phyloP scores from a whole-genome alignment of 2,113 vertebrate species.

The Oncorhynchus nerka region DNA sequence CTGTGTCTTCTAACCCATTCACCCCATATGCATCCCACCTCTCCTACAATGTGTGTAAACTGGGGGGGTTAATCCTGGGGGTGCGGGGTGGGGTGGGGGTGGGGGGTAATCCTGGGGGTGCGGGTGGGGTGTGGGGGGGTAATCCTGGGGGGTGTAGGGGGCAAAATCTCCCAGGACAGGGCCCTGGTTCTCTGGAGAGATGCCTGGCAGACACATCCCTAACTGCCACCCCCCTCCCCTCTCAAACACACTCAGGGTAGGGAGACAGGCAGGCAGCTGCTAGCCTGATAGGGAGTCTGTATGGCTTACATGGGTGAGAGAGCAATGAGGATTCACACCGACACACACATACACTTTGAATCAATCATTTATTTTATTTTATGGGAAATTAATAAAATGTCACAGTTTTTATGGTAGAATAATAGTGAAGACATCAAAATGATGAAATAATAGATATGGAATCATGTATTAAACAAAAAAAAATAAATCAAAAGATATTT shows the following conservation, averaged over 20 bases:
- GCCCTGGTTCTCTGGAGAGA: slow-evolving; percentile 58
- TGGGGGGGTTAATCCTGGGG: neutral
- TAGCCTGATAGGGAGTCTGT: slow-evolving; percentile 63
- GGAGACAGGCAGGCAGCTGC: slow-evolving; percentile 66
- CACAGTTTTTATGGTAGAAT: no score
- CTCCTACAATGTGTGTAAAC: neutral
- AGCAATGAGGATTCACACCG: slow-evolving; percentile 26
- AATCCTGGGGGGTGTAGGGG: slow-evolving; percentile 15
- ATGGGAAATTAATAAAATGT: no score
- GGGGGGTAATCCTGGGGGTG: neutral
- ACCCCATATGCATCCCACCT: neutral
- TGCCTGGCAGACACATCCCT: slow-evolving; percentile 55
- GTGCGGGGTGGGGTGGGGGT: no score
- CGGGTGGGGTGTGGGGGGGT: neutral
- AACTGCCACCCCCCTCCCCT: slow-evolving; percentile 44
- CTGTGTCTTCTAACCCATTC: neutral
- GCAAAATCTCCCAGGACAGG: slow-evolving; percentile 52
- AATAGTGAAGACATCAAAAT: no score
- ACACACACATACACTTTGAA: slow-evolving; percentile 20
- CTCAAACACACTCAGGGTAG: slow-evolving; percentile 11
- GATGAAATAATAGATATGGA: no score
- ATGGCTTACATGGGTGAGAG: slow-evolving; percentile 54
- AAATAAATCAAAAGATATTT: no score
- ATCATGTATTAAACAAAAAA: no score
- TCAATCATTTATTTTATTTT: no score